phyloP scores from a whole-genome alignment of 1,140 invertebrate genomes.

The silkworm (Bombyx mori) region ASM3026992v2 NC_085130.1:4125501-4126000 shows the following conservation, averaged over 20 bases:
- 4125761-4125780: conserved; percentile 36
- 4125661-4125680: conserved; percentile 54
- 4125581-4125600: conserved; percentile 20
- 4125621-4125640: conserved; percentile 40
- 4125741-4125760: conserved; percentile 53
- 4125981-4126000: conserved; percentile 84
- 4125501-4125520: conserved; percentile 51
- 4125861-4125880: conserved; percentile 58
- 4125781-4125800: conserved; percentile 39
- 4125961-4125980: conserved; percentile 78
- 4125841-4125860: conserved; percentile 55
- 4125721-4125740: conserved; percentile 47
- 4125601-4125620: conserved; percentile 24
- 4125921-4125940: conserved; percentile 87
- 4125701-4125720: conserved; percentile 55
- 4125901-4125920: conserved; percentile 90
- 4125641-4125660: conserved; percentile 45
- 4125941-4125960: conserved; percentile 81
- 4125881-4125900: conserved; percentile 75
- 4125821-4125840: conserved; percentile 56
- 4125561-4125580: conserved; percentile 38
- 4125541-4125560: conserved; percentile 65
- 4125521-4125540: conserved; percentile 58
- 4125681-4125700: conserved; percentile 61
- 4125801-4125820: conserved; percentile 40